Base-by-base conservation (phyloP, 2,797 vertebrate genomes). In the Emydoidea blandingii region DNA sequence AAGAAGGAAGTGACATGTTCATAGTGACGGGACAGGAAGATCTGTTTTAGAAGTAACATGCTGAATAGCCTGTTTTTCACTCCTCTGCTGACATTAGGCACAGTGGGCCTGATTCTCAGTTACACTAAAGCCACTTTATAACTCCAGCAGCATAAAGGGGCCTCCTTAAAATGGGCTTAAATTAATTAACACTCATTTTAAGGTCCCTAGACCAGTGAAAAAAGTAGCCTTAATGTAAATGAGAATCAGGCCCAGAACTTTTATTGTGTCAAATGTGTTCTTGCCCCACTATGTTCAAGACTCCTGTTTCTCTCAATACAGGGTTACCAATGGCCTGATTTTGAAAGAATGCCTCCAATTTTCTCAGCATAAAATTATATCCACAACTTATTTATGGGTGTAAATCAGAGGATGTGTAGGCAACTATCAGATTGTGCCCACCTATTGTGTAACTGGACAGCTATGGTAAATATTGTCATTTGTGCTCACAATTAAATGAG, bases 301-400 rank as follows among this genome's bases (percentile, higher is more conserved):
- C 29, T 57, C 25, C 0, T 16, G 1, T 21, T 81, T 5, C 80
- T 1, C 34, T 72, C 49, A 11, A 1, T 3, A 5, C 2, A 53
- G 50, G 79, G 57, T 81, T n/a, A 54, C 1, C 14, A n/a, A 72
- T 31, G 18, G 2, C n/a, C n/a, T 44, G 25, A 72, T 80, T 68
- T 82, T 62, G 49, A 52, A 78, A 81, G 93, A 16, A 3, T 5
- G 14, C 62, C n/a, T 86, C 68, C 27, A 59, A 62, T 47, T 90
- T 85, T 81, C 54, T 80, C 44, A 57, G 31, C 29, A 56, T 44
- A 52, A 89, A 94, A 27, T 65, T 16, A 1, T 49, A 34, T 44
- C 50, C 5, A 0, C 34, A 12, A 9, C 7, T 88, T 65, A 18
- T 12, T 72, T 85, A 12, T 2, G 3, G 11, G 72, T 81, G 34